phyloP scores from a whole-genome alignment of 1,140 invertebrate genomes.

The Drosophila truncata region DNA sequence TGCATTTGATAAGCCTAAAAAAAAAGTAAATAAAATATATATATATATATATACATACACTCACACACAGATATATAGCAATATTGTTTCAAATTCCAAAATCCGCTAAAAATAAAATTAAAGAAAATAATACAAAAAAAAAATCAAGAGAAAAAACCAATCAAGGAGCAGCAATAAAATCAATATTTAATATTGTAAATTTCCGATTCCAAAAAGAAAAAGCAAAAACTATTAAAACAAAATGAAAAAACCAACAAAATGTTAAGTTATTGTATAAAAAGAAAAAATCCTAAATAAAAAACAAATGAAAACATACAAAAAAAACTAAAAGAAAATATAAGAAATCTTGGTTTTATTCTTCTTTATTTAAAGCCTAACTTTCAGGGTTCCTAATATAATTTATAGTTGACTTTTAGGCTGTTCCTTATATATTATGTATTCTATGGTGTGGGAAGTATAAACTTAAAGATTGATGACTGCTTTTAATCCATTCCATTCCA shows the following conservation, averaged over 20 bases:
- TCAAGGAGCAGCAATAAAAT: constrained; percentile 67
- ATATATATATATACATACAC: constrained; percentile 31
- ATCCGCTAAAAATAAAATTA: constrained; percentile 27
- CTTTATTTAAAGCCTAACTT: constrained; percentile 29
- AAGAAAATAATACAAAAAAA: constrained; percentile 22
- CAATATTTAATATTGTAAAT: constrained; percentile 84
- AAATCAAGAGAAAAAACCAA: constrained; percentile 31
- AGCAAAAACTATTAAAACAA: constrained; percentile 45
- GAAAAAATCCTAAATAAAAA: constrained; percentile 73
- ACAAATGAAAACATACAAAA: constrained; percentile 17
- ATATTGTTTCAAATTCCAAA: constrained; percentile 60
- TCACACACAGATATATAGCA: constrained; percentile 48
- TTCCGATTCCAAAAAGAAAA: constrained; percentile 80
- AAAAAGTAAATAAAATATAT: constrained; percentile 50
- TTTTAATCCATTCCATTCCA: constrained; percentile 37
- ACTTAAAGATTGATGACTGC: constrained; percentile 43
- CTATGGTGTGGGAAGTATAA: constrained; percentile 10
- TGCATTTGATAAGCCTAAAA: constrained; percentile 76
- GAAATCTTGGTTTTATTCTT: background rate
- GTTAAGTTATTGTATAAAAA: constrained; percentile 82
- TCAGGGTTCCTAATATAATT: background rate
- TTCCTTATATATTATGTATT: background rate
- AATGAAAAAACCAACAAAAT: constrained; percentile 62
- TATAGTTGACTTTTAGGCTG: constrained; percentile 8
- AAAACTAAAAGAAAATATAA: constrained; percentile 19